Conservation (phyloP, 2,113 vertebrate genomes). For the Xiphorhynchus elegans region DNA sequence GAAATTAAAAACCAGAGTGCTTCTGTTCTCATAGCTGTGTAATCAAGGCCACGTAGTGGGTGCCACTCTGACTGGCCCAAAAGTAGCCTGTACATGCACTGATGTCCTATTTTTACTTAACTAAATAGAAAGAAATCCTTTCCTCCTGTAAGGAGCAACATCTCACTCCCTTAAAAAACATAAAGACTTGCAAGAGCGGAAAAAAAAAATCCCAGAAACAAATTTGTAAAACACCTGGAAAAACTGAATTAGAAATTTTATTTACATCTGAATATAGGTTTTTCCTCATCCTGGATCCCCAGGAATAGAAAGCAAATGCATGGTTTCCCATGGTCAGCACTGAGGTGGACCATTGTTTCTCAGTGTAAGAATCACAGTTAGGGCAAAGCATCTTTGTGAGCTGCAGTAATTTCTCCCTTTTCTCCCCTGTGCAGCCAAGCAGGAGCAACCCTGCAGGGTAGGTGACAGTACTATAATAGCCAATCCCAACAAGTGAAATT, state of each 20-base stretch:
- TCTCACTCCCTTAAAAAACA: neutral
- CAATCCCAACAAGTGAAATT: slow-evolving; percentile 36
- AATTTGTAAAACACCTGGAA: neutral
- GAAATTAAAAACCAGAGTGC: neutral
- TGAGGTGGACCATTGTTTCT: neutral
- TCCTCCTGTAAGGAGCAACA: neutral
- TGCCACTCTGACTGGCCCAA: neutral
- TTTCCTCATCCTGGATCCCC: neutral
- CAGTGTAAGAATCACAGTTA: neutral
- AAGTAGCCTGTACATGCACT: neutral
- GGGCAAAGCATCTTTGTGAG: neutral
- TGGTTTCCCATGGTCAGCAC: neutral
- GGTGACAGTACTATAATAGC: slow-evolving; percentile 23
- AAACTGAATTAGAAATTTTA: neutral
- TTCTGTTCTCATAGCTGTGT: neutral
- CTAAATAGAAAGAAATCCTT: neutral
- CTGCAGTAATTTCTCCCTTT: neutral
- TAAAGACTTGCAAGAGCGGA: neutral
- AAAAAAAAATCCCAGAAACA: neutral
- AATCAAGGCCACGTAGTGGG: neutral
- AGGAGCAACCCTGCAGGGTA: slow-evolving; percentile 3
- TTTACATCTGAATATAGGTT: neutral
- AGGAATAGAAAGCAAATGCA: neutral
- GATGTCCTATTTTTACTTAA: neutral
- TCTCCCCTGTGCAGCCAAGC: neutral